Base-by-base conservation (phyloP, 1,140 invertebrate species). In the Teleopsis dalmanni region DNA sequence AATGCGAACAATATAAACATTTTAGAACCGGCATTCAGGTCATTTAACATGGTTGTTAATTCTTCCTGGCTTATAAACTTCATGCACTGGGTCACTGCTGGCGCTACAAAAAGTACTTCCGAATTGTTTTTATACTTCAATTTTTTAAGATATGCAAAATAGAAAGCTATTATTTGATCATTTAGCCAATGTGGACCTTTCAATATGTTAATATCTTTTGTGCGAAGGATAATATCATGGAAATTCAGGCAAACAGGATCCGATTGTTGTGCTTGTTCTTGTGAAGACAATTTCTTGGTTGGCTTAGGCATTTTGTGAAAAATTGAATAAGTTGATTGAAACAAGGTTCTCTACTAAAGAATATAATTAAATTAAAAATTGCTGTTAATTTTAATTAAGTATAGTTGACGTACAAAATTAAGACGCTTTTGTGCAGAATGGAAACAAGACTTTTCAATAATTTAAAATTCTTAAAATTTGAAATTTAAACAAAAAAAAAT, bases 91-190 rank as follows among this genome's bases (percentile, higher is more conserved):
- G 87, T 87, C 1, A 93, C 81, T 76, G 91, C 87, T 2, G 91
- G 89, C 37, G 85, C 80, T n/a, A 93, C 76, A 66, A 92, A 88
- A 21, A 86, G 68, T 19, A 91, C 59, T 47, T 78, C 75, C n/a
- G 75, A 69, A 50, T 77, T 74, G 40, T 77, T 73, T 62, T 72
- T 77, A 63, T 83, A 88, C 47, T 78, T 70, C 23, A 80, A 74
- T 57, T 80, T 78, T 62, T 87, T 82, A 53, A 93, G 73, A 71
- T 91, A 93, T 73, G 93, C 88, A 71, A 92, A 91, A 69, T 89
- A 93, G 75, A 95, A 95, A 57, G 85, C 87, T 62, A 93, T 90
- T 34, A 93, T 74, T 33, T 80, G 84, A 66, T 95, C 91, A 66
- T 93, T 95, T 3, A 95, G 72, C 91, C 91, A 95, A 59, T 81